Conservation (phyloP, 2,113 vertebrate genomes). For the Genyomyrus donnyi region DNA sequence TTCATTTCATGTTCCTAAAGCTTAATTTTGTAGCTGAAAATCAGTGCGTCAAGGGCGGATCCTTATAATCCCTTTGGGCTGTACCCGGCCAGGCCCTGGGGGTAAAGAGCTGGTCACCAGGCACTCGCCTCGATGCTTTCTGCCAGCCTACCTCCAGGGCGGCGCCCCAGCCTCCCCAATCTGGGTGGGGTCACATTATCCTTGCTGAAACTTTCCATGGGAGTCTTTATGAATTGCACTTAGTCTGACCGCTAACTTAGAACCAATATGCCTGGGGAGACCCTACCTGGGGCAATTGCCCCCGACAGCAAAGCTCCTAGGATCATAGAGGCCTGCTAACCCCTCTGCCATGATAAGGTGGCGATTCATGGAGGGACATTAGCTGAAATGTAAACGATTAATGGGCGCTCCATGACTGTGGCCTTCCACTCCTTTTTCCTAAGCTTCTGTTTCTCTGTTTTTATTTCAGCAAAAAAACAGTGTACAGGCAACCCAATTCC, state of each 20-base stretch:
- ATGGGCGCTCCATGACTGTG: not conserved
- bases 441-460: not conserved
- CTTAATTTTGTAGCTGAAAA: not conserved
- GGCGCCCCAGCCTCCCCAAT: not conserved
- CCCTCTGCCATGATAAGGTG: not conserved
- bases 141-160: not conserved
- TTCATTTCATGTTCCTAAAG: not conserved
- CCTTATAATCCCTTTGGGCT: not conserved
- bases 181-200: not conserved
- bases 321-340: not conserved
- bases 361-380: not conserved
- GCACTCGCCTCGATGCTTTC: not conserved
- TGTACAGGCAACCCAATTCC: slow-evolving; percentile 4
- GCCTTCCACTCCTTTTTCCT: not conserved
- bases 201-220: not conserved
- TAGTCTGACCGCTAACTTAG: not conserved
- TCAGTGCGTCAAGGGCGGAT: not conserved
- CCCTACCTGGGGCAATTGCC: not conserved
- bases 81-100: not conserved
- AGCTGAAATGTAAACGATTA: not conserved
- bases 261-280: not conserved
- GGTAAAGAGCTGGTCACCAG: not conserved
- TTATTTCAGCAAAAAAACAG: slow-evolving; percentile 33
- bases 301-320: not conserved
- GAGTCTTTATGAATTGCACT: not conserved